phyloP scores from a whole-genome alignment of 2,888 invertebrate species.

The Nomada lathburiana region DNA sequence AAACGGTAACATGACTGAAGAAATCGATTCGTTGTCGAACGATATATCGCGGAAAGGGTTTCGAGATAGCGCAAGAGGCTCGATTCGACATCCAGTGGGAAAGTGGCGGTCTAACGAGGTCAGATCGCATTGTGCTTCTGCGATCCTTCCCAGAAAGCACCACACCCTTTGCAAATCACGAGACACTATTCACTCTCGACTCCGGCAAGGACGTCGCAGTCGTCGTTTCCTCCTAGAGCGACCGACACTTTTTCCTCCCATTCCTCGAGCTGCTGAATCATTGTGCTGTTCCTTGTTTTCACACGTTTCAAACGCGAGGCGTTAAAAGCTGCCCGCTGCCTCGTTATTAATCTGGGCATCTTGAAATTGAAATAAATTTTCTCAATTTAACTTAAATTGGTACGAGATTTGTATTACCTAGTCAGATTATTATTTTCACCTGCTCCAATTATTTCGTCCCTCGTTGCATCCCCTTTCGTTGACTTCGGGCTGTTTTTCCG shows the following conservation, averaged over 20 bases:
- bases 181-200: constrained; percentile 31
- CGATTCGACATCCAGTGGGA: constrained; percentile 54
- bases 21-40: constrained; percentile 10
- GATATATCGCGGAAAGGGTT: constrained; percentile 37
- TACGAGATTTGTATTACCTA: too few relatives aligned
- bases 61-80: constrained; percentile 47
- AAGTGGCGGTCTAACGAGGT: constrained; percentile 53
- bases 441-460: too few relatives aligned
- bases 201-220: constrained; percentile 50
- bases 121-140: constrained; percentile 43
- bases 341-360: not conserved
- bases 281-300: constrained; percentile 21
- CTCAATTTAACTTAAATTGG: not conserved
- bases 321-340: constrained; percentile 1
- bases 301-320: constrained; percentile 34
- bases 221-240: constrained; percentile 38
- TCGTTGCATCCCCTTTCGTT: too few relatives aligned
- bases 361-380: not conserved
- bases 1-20: not conserved
- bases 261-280: constrained; percentile 26
- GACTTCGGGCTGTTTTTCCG: too few relatives aligned
- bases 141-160: constrained; percentile 57
- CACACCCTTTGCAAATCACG: constrained; percentile 57
- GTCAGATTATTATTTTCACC: too few relatives aligned
- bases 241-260: constrained; percentile 1